Evolutionary conservation across 2,113 vertebrate species (phyloP).

Genomic region (Anarhynchus alexandrinus): DNA sequence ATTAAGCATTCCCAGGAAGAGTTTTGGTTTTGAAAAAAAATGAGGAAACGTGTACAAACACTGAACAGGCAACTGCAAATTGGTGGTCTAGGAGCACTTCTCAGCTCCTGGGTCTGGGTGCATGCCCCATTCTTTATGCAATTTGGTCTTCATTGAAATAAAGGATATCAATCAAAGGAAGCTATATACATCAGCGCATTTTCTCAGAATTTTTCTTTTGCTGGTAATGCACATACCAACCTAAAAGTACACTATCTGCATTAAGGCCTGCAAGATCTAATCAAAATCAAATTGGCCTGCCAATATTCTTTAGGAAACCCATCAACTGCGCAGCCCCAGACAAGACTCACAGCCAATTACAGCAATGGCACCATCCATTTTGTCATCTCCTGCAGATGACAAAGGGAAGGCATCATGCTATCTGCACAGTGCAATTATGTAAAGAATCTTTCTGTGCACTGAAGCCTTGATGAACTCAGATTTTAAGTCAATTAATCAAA

Average conservation of each 20-base stretch:
- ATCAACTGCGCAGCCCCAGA: neutral
- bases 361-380: neutral
- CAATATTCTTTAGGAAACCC: neutral
- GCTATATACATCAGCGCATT: neutral
- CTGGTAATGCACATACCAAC: neutral
- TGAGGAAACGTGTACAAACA: neutral
- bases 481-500: neutral
- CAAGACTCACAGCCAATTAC: neutral
- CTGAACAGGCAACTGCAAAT: neutral
- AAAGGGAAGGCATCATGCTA: neutral
- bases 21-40: neutral
- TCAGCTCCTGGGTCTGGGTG: neutral
- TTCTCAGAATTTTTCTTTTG: neutral
- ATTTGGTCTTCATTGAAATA: neutral
- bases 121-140: neutral
- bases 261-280: neutral
- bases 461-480: neutral
- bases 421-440: neutral
- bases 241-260: neutral
- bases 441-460: neutral
- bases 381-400: neutral
- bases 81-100: neutral
- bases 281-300: neutral
- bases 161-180: neutral
- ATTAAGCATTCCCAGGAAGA: neutral